These are phyloP conservation scores for Drosophila neotestacea DNA, from an alignment of 2,888 invertebrate genomes.

Conservation along the genomic window DNA sequence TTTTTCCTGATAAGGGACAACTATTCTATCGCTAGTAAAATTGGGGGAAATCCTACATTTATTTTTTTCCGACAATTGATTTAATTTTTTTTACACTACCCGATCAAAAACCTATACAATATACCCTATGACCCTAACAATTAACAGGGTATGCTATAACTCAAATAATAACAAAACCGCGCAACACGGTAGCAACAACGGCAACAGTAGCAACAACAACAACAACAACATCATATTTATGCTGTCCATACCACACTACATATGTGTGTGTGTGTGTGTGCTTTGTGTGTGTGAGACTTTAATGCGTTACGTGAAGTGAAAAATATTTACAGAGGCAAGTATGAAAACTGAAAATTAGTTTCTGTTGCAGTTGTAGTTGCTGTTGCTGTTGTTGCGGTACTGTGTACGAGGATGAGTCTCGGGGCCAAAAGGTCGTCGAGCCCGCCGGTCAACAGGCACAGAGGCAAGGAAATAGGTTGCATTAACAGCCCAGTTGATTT, in stretches of 20 bases:
- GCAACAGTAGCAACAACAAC: slow-evolving; percentile 35
- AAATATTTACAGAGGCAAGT: slow-evolving; percentile 36
- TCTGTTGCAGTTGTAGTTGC: slow-evolving; percentile 32
- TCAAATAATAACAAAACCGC: slow-evolving; percentile 74
- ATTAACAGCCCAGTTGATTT: slow-evolving; percentile 30
- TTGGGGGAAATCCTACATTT: background rate
- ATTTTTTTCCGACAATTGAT: too few relatives aligned
- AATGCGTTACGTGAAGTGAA: slow-evolving; percentile 68
- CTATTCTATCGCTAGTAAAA: background rate
- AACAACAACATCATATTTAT: slow-evolving; percentile 36
- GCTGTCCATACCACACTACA: slow-evolving; percentile 30
- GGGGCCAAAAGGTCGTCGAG: slow-evolving; percentile 57
- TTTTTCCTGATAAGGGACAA: too few relatives aligned
- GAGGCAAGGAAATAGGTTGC: slow-evolving; percentile 7
- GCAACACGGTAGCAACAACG: slow-evolving; percentile 59
- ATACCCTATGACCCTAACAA: background rate
- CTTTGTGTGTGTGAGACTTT: slow-evolving; percentile 32
- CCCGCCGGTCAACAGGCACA: slow-evolving; percentile 8
- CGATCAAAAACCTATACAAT: background rate
- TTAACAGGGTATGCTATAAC: slow-evolving; percentile 45
- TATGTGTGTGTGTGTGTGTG: slow-evolving; percentile 6
- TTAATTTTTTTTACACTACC: too few relatives aligned
- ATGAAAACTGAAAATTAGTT: slow-evolving; percentile 72
- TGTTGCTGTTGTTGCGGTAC: slow-evolving; percentile 40
- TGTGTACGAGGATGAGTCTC: slow-evolving; percentile 20